Base-by-base conservation (phyloP, 2,888 invertebrate species). In the Idaea aversata region DNA sequence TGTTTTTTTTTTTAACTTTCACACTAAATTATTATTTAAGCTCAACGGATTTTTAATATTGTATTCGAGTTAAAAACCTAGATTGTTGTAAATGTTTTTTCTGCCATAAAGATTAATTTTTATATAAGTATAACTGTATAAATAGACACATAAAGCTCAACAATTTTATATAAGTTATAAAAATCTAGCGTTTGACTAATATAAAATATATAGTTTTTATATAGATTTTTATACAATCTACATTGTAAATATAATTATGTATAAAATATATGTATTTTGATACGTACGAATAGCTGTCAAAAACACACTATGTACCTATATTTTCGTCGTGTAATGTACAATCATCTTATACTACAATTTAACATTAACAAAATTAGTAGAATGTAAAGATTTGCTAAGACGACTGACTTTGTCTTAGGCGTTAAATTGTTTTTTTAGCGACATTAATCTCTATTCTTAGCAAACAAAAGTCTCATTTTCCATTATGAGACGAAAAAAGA, bases 361-460 rank as follows among this genome's bases (percentile, higher is more conserved):
- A 36, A 7, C 36, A 10, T 36, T 7, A 36, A n/a, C n/a, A n/a
- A n/a, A n/a, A 7, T 10, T 36, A 3, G 36, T 36, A 7, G 5
- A 36, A 36, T 10, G 36, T 36, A 36, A 36, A 36, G 36, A 7
- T 36, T 36, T 36, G 36, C 10, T 3, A 7, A 36, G 36, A 36
- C 4, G 36, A 36, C 36, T 7, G 36, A 36, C 5, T 36, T 36
- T 36, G 5, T 36, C 36, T 7, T 1, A 10, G 36, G 5, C 36
- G 1, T 36, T 36, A 36, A 10, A 36, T 36, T 36, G 6, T 36
- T 5, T 36, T 36, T 3, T 36, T 5, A 10, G 10, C 36, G 36
- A 10, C 1, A 62, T 61, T 25, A 57, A 62, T n/a, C 47, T 57
- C 36, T 1, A 66, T 66, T 2, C 61, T 65, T 67, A 67, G 67